Base-by-base conservation (phyloP, 2,888 invertebrate species). In the Thysanoteuthis rhombus region DNA sequence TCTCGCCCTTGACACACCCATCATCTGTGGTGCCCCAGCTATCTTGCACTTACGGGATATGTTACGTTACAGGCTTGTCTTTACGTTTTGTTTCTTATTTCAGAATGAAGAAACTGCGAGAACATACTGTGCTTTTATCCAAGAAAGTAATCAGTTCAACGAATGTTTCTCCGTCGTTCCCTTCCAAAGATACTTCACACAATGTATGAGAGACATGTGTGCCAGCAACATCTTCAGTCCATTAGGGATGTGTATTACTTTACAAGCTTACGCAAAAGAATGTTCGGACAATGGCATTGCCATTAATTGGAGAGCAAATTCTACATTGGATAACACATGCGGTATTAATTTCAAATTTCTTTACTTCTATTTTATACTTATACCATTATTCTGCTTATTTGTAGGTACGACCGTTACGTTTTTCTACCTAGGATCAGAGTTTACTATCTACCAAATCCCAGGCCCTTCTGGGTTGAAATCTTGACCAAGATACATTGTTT, bases 191-290 rank as follows among this genome's bases (percentile, higher is more conserved):
- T 92, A 40, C 22, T 16, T n/a, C 19, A n/a, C 42, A 45, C 40
- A n/a, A 28, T 92, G 92, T n/a, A 92, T 92, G 92, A 40, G 92
- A 42, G 92, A 92, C 22, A 92, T 92, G 45, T 92, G 92, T 40
- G 92, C 92, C 12, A 92, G 92, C 36, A 45, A 32, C n/a, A 42
- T 92, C 32, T 92, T 92, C 40, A 92, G 92, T 42, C n/a, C 92
- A 92, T 45, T 45, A 45, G 92, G 45, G 39, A 45, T 92, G 40
- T 92, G 92, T 28, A 92, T 45, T 32, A 22, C 92, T n/a, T n/a
- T 92, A 39, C n/a, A 92, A 42, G 40, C 92, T 40, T 92, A 92
- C 45, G 25, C 92, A 39, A 92, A 92, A 42, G 92, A 92, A 92
- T 92, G 92, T 45, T 42, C 92, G 42, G 92, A 92, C n/a, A 92